Percentiles rank a stretch among this genome's conserved stretches.
Conservation (phyloP, 2,113 vertebrate genomes). For the Marmota flaviventris region DNA sequence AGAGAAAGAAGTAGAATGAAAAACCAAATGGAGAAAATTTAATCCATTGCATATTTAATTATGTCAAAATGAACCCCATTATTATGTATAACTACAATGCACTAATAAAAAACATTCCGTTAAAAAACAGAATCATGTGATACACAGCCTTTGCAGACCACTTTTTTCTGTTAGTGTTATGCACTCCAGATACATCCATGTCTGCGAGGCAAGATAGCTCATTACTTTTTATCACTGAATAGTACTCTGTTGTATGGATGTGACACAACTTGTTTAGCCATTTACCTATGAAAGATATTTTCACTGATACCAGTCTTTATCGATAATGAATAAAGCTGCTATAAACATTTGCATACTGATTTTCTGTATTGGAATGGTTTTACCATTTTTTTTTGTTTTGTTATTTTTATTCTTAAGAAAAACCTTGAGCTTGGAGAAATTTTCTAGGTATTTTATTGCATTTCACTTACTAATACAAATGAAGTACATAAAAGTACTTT, state of each 20-base stretch:
- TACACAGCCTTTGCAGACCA: not conserved
- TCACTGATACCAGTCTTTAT: not conserved
- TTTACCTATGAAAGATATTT: not conserved
- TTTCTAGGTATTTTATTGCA: constrained; percentile 20
- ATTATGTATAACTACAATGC: too few relatives aligned
- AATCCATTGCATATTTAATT: too few relatives aligned
- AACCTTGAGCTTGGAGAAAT: constrained; percentile 51
- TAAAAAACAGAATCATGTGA: not conserved
- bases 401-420: constrained; percentile 46
- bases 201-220: not conserved
- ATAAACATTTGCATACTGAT: not conserved
- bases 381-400: not conserved
- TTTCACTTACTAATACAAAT: constrained; percentile 38
- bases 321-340: not conserved
- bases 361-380: not conserved
- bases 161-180: not conserved
- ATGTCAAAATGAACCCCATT: too few relatives aligned
- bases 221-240: not conserved
- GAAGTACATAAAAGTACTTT: constrained; percentile 58
- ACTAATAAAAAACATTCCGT: too few relatives aligned
- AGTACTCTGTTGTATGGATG: not conserved
- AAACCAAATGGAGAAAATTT: too few relatives aligned
- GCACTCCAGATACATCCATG: not conserved
- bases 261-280: not conserved
- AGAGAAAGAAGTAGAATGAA: too few relatives aligned